Conservation (phyloP, 2,113 vertebrate species). For the Rhizomys pruinosus region DNA sequence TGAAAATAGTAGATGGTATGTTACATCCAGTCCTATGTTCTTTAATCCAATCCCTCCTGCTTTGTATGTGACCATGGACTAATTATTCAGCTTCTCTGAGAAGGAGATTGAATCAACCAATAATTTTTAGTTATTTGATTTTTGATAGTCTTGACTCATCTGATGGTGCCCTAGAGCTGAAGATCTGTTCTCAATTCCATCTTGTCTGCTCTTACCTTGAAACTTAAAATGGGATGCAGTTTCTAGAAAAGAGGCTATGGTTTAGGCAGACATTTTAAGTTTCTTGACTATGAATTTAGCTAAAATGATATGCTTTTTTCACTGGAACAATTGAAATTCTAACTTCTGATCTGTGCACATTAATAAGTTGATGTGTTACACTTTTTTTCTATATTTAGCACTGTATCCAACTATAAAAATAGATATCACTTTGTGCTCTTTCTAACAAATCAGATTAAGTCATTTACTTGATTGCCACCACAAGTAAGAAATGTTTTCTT, state of each 20-base stretch:
- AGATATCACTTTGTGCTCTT: neutral
- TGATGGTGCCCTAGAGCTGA: neutral
- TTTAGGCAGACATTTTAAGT: neutral
- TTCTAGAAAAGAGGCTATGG: neutral
- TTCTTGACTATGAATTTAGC: constrained; percentile 12
- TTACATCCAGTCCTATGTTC: fast-evolving
- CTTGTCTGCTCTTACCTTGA: neutral
- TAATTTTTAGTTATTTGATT: neutral
- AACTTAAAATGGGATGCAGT: neutral
- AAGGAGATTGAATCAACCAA: neutral
- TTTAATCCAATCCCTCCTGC: neutral
- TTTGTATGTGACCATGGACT: neutral
- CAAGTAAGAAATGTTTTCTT: constrained; percentile 58
- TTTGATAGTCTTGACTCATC: neutral
- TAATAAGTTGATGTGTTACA: neutral
- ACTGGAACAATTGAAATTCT: constrained; percentile 23
- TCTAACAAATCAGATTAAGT: constrained; percentile 60
- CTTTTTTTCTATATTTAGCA: constrained; percentile 65
- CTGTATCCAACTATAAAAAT: constrained; percentile 17
- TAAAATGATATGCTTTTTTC: neutral
- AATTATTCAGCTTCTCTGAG: neutral
- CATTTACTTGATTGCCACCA: constrained; percentile 43
- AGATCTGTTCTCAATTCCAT: neutral
- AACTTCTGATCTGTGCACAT: constrained; percentile 17
- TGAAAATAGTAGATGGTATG: no score